These are phyloP conservation scores for Etheostoma cragini DNA, from an alignment of 2,113 vertebrate species.

Conservation along the genomic window DNA sequence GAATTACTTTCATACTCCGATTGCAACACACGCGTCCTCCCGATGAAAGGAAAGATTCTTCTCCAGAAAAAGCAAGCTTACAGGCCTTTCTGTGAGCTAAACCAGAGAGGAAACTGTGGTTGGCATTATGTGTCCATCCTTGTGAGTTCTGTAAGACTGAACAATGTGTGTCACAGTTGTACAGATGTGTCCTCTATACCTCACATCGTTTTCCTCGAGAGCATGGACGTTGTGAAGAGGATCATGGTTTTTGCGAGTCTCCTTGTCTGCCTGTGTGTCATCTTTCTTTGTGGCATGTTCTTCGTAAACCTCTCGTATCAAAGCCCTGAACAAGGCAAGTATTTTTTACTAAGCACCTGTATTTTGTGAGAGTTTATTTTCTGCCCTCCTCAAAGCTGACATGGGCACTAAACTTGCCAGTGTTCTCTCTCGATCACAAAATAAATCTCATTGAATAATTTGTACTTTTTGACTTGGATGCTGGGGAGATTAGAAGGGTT, in stretches of 20 bases:
- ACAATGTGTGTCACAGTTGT: slow-evolving; percentile 67
- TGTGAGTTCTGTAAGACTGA: slow-evolving; percentile 56
- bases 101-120: slow-evolving; percentile 30
- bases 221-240: slow-evolving; percentile 67
- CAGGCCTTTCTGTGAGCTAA: slow-evolving; percentile 36
- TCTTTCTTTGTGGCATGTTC: slow-evolving; percentile 63
- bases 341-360: slow-evolving; percentile 55
- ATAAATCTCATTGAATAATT: slow-evolving; percentile 51
- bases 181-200: slow-evolving; percentile 74
- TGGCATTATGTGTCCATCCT: slow-evolving; percentile 53
- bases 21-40: slow-evolving; percentile 16
- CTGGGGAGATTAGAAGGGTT: slow-evolving; percentile 58
- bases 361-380: slow-evolving; percentile 64
- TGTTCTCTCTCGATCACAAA: slow-evolving; percentile 44
- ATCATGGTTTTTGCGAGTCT: slow-evolving; percentile 55
- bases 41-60: slow-evolving; percentile 18
- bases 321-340: background rate
- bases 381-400: slow-evolving; percentile 59
- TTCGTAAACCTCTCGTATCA: slow-evolving; percentile 27
- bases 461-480: slow-evolving; percentile 57
- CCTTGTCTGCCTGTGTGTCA: slow-evolving; percentile 42
- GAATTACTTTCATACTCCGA: background rate
- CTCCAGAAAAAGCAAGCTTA: slow-evolving; percentile 10
- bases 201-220: slow-evolving; percentile 67
- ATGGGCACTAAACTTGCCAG: slow-evolving; percentile 66